Conservation (phyloP, 2,888 invertebrate species). For the Dryococelus australis region DNA sequence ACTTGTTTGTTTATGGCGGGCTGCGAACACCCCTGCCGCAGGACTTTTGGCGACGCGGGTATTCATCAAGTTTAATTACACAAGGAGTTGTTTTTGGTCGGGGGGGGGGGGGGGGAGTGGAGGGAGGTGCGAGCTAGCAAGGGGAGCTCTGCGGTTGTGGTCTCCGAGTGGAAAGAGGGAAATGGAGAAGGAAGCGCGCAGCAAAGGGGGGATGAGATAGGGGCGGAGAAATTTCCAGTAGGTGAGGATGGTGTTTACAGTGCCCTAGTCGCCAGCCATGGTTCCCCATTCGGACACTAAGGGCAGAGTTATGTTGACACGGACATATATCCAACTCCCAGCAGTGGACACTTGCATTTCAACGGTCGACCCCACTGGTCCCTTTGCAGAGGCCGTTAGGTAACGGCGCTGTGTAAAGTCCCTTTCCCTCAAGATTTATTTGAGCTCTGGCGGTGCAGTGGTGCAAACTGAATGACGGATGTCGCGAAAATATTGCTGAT, state of each 20-base stretch:
- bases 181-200: neutral
- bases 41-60: neutral
- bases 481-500: too few species aligned
- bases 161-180: neutral
- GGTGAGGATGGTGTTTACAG: neutral
- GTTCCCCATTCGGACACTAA: neutral
- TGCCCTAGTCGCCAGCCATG: neutral
- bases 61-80: conserved; percentile 16
- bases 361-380: too few species aligned
- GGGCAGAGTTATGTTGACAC: neutral
- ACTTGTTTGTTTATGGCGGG: neutral
- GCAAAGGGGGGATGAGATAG: too few species aligned
- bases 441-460: too few species aligned
- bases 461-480: too few species aligned
- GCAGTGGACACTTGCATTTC: too few species aligned
- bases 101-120: neutral
- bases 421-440: too few species aligned
- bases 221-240: neutral
- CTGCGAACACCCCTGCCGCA: neutral
- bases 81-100: neutral
- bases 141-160: too few species aligned
- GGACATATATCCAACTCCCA: neutral
- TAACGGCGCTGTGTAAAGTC: too few species aligned
- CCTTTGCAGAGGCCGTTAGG: too few species aligned
- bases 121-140: neutral